A percentile compares a stretch with the other conserved stretches of the same genome.
These are phyloP conservation scores for Galaxias olidus DNA, from an alignment of 2,797 vertebrate species.

Conservation along the genomic window DNA sequence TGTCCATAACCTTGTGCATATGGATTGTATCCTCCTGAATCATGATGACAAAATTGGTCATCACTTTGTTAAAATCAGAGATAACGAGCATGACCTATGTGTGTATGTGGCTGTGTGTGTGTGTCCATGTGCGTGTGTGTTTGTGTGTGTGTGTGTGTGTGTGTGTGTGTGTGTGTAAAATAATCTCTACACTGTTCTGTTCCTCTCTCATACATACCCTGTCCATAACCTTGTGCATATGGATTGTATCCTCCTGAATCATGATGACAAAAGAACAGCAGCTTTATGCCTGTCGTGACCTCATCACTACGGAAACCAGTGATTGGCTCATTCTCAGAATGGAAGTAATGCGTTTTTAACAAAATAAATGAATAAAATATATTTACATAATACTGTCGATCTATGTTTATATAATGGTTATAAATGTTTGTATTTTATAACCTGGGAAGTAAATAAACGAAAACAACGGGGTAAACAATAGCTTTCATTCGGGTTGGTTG, in stretches of 20 bases:
- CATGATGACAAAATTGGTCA: conserved; percentile 32
- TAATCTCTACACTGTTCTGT: not conserved
- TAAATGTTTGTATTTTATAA: no score
- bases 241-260: conserved; percentile 57
- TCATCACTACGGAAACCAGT: not conserved
- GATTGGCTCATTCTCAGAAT: conserved; percentile 1
- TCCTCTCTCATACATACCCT: conserved; percentile 50
- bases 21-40: conserved; percentile 57
- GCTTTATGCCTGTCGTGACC: conserved; percentile 32
- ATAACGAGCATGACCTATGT: not conserved
- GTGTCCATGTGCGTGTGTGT: not conserved
- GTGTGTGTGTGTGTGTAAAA: not conserved
- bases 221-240: conserved; percentile 48
- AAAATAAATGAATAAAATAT: not conserved
- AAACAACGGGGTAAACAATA: no score
- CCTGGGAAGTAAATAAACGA: no score
- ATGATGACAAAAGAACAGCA: conserved; percentile 44
- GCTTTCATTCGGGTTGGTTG: no score
- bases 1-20: conserved; percentile 49
- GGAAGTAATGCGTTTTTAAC: not conserved
- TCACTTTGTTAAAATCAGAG: no score
- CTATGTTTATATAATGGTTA: no score
- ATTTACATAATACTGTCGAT: no score
- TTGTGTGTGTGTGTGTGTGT: not conserved
- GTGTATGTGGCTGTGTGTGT: not conserved